Evolutionary conservation across 1,140 invertebrate genomes (phyloP).

Genomic region (Dufourea novaeangliae): DNA sequence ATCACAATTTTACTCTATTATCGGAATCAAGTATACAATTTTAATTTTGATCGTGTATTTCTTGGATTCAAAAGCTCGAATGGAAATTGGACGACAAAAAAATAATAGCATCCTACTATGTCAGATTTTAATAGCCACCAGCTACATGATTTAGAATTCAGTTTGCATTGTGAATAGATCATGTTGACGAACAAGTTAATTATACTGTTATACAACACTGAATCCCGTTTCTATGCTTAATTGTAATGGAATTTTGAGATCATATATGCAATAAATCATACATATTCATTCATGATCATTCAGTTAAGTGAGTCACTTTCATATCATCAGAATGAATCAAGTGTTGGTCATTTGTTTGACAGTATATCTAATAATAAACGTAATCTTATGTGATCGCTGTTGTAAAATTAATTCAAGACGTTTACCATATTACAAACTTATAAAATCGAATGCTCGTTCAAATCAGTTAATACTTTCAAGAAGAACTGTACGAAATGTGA

Average conservation of each 20-base stretch:
- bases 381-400: slow-evolving; percentile 54
- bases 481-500: slow-evolving; percentile 66
- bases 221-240: background rate
- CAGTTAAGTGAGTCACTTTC: background rate
- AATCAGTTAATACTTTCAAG: slow-evolving; percentile 69
- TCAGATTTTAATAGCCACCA: background rate
- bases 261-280: background rate
- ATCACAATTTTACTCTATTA: background rate
- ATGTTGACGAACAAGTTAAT: slow-evolving; percentile 25
- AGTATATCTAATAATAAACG: background rate
- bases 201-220: background rate
- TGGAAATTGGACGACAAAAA: background rate
- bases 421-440: slow-evolving; percentile 69
- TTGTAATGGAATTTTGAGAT: background rate
- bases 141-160: background rate
- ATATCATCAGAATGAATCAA: background rate
- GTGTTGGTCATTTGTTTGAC: background rate
- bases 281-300: background rate
- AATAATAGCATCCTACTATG: background rate
- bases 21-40: background rate
- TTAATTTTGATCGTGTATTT: background rate
- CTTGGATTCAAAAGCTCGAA: background rate
- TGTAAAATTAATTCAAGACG: slow-evolving; percentile 57
- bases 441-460: slow-evolving; percentile 70
- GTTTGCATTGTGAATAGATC: background rate